Percentiles rank a stretch among this genome's conserved stretches.
Evolutionary conservation across 1,140 invertebrate species (phyloP).

Genomic region (Parapsyche elsis): DNA sequence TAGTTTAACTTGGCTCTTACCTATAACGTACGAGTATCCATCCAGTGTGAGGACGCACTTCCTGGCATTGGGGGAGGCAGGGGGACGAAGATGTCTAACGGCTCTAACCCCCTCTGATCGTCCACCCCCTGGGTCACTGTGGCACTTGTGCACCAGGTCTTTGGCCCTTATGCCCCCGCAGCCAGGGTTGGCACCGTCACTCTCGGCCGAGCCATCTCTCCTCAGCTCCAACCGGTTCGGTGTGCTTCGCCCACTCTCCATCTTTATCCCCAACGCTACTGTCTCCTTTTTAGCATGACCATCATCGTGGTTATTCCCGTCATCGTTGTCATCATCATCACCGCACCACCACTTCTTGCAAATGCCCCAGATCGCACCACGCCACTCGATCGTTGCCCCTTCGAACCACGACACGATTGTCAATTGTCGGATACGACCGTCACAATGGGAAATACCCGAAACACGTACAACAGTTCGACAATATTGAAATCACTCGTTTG

Average conservation of each 20-base stretch:
- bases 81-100: slow-evolving; percentile 59
- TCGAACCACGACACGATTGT: background rate
- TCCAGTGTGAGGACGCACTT: slow-evolving; percentile 83
- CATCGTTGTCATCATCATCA: background rate
- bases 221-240: slow-evolving; percentile 63
- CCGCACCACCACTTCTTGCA: background rate
- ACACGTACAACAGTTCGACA: background rate
- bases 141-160: slow-evolving; percentile 73
- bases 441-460: background rate
- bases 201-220: slow-evolving; percentile 65
- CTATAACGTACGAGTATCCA: slow-evolving; percentile 85
- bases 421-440: background rate
- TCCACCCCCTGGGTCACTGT: slow-evolving; percentile 69
- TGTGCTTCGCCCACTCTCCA: slow-evolving; percentile 50
- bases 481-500: too few relatives aligned
- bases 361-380: background rate
- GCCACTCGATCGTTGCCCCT: background rate
- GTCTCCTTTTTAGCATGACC: background rate
- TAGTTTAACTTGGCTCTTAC: slow-evolving; percentile 66
- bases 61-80: slow-evolving; percentile 68
- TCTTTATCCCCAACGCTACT: background rate
- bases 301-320: background rate
- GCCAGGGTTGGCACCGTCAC: slow-evolving; percentile 45
- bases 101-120: slow-evolving; percentile 40
- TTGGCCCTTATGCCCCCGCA: slow-evolving; percentile 62